A percentile compares a stretch with the other conserved stretches of the same genome.
Conservation (phyloP, 2,888 invertebrate genomes). For the Pomacea canaliculata region DNA sequence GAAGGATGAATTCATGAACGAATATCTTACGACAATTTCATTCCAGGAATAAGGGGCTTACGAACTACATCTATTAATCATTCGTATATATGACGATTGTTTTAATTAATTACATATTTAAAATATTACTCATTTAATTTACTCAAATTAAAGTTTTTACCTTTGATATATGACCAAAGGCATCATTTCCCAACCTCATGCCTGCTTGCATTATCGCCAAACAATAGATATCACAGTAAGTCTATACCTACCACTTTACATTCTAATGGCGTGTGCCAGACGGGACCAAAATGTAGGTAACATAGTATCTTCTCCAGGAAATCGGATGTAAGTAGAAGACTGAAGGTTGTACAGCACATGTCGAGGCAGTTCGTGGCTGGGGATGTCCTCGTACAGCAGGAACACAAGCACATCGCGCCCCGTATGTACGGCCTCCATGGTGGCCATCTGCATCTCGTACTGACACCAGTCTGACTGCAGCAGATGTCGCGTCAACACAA, state of each 20-base stretch:
- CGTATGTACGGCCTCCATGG: slow-evolving; percentile 23
- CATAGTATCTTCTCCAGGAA: slow-evolving; percentile 8
- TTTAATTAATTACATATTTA: no score
- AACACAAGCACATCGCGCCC: slow-evolving; percentile 29
- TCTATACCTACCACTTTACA: not conserved
- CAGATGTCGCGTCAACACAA: slow-evolving; percentile 15
- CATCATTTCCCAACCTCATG: no score
- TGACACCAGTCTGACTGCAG: slow-evolving; percentile 22
- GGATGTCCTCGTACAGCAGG: slow-evolving; percentile 27
- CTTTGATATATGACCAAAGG: no score
- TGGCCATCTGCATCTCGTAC: slow-evolving; percentile 31
- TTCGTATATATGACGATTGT: no score
- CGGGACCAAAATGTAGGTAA: slow-evolving; percentile 12
- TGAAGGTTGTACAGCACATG: slow-evolving; percentile 23
- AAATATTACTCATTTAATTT: no score
- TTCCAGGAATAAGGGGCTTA: no score
- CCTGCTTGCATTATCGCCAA: no score
- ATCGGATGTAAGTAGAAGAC: slow-evolving; percentile 27
- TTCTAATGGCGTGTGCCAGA: slow-evolving; percentile 8
- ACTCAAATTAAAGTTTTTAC: no score
- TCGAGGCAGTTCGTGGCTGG: slow-evolving; percentile 19
- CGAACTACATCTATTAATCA: no score
- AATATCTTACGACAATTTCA: no score
- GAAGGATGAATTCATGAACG: no score
- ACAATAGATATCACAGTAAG: no score